phyloP scores from a whole-genome alignment of 2,888 invertebrate species.

The Mythimna loreyi region DNA sequence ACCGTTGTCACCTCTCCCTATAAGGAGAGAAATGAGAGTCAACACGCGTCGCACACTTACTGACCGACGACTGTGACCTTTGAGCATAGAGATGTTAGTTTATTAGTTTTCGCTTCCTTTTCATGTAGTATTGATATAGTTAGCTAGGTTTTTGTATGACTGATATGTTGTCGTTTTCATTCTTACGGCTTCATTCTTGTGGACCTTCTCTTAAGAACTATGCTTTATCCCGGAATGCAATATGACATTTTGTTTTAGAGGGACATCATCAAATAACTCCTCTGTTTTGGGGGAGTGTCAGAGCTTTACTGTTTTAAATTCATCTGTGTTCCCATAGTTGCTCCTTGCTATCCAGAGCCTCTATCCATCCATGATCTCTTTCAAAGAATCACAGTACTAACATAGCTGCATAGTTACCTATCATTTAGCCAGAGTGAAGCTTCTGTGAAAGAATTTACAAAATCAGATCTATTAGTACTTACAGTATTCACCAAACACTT shows the following conservation, averaged over 20 bases:
- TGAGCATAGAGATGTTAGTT: slow-evolving; percentile 56
- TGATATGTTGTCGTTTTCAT: neutral
- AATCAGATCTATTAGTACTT: neutral
- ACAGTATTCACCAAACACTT: too few relatives aligned
- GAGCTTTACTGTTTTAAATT: too few relatives aligned
- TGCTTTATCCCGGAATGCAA: neutral
- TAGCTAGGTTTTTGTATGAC: neutral
- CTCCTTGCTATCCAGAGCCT: too few relatives aligned
- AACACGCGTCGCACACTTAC: slow-evolving; percentile 66
- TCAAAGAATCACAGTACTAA: too few relatives aligned
- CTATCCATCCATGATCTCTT: too few relatives aligned
- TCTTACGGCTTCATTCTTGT: neutral
- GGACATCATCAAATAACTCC: too few relatives aligned
- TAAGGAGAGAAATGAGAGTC: slow-evolving; percentile 83
- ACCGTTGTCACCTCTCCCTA: slow-evolving; percentile 75
- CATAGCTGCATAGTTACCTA: neutral
- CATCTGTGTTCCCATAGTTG: too few relatives aligned
- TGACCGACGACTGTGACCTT: slow-evolving; percentile 75
- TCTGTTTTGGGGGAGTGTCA: too few relatives aligned
- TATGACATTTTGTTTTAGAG: too few relatives aligned
- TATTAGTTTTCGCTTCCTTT: slow-evolving; percentile 41
- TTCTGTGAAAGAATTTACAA: neutral
- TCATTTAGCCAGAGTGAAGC: neutral
- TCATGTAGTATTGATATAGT: slow-evolving; percentile 56
- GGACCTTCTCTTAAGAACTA: accelerated